These are phyloP conservation scores for Drosophila nannoptera DNA, from an alignment of 1,140 invertebrate species.

Conservation along the genomic window DNA sequence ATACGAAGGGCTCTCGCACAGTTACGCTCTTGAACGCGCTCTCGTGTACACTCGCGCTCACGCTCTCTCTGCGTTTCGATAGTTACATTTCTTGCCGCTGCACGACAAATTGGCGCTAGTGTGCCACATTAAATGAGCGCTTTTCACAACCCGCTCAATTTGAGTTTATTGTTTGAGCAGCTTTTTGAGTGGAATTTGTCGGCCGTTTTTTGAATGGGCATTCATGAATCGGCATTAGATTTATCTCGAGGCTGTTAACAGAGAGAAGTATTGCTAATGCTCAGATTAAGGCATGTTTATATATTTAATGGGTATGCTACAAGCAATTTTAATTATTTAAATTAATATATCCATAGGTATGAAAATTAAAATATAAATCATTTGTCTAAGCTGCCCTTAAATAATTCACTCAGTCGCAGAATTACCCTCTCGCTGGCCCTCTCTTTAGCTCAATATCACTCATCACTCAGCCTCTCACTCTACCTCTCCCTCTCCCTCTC, in stretches of 20 bases:
- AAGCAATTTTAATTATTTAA: not conserved
- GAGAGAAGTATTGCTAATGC: too few species aligned
- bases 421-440: not conserved
- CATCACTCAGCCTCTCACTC: conserved; percentile 21
- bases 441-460: conserved; percentile 30
- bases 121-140: conserved; percentile 18
- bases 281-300: too few species aligned
- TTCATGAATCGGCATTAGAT: not conserved
- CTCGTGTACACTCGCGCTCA: not conserved
- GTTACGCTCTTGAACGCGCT: conserved; percentile 13
- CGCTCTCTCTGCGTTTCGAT: not conserved
- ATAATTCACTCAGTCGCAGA: not conserved
- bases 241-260: not conserved
- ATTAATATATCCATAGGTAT: not conserved
- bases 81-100: conserved; percentile 47
- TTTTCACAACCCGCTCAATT: not conserved
- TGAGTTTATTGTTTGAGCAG: conserved; percentile 14
- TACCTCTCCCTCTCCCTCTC: not conserved
- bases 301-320: too few species aligned
- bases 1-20: conserved; percentile 18
- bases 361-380: not conserved
- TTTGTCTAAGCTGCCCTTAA: not conserved
- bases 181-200: not conserved
- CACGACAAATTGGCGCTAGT: conserved; percentile 43
- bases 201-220: conserved; percentile 7